phyloP scores from a whole-genome alignment of 2,888 invertebrate genomes.

The Pasiphila rectangulata region DNA sequence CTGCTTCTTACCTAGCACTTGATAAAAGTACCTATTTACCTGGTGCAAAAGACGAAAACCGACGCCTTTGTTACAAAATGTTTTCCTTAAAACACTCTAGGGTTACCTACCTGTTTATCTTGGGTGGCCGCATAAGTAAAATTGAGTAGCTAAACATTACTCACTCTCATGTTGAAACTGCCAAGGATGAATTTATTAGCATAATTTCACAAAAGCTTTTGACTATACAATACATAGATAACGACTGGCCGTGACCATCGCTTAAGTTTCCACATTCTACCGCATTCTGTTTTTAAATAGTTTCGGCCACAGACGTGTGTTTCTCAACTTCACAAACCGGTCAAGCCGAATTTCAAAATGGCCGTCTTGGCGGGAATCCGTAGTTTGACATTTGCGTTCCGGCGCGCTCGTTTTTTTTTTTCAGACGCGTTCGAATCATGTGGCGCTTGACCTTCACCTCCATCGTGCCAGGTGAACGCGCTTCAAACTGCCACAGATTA shows the following conservation, averaged over 20 bases:
- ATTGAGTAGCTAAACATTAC: constrained; percentile 9
- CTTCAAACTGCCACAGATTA: constrained; percentile 33
- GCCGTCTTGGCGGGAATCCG: constrained; percentile 61
- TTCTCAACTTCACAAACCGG: constrained; percentile 52
- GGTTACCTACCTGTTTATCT: neutral
- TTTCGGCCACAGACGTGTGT: constrained; percentile 25
- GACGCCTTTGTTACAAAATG: neutral
- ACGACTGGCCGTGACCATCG: constrained; percentile 37
- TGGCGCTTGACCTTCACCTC: constrained; percentile 74
- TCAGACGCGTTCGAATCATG: constrained; percentile 40
- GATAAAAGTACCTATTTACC: neutral
- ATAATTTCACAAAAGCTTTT: constrained; percentile 29
- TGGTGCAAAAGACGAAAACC: neutral
- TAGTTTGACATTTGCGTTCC: constrained; percentile 61
- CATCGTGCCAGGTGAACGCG: constrained; percentile 65
- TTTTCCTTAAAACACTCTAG: neutral
- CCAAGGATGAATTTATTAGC: constrained; percentile 26
- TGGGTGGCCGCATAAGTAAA: neutral
- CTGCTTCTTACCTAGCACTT: neutral
- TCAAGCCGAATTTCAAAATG: constrained; percentile 68
- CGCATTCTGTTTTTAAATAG: constrained; percentile 16
- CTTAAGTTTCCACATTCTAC: constrained; percentile 52
- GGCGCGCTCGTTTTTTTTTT: constrained; percentile 31
- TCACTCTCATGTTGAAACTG: constrained; percentile 23
- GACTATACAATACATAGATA: constrained; percentile 16